These are phyloP conservation scores for Acromyrmex charruanus DNA, from an alignment of 1,140 invertebrate genomes.

Conservation along the genomic window DNA sequence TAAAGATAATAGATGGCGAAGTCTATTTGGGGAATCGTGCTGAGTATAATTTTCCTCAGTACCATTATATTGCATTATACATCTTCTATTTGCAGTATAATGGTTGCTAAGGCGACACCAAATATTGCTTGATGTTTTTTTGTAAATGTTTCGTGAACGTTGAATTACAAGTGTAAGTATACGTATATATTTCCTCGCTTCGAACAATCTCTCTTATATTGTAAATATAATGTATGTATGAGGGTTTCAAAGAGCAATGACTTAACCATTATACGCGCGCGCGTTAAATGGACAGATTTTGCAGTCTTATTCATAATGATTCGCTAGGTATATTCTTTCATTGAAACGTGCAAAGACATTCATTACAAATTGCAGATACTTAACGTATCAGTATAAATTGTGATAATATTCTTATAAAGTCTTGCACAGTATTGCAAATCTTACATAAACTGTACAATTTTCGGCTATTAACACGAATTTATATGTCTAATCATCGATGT, in stretches of 20 bases:
- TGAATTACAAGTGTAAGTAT: constrained; percentile 61
- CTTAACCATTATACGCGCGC: constrained; percentile 45
- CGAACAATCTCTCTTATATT: constrained; percentile 7
- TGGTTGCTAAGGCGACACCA: constrained; percentile 16
- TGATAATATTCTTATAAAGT: constrained; percentile 45
- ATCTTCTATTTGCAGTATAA: constrained; percentile 25
- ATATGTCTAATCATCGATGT: constrained; percentile 43
- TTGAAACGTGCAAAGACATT: constrained; percentile 49
- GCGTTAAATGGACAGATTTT: constrained; percentile 83
- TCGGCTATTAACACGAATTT: constrained; percentile 52
- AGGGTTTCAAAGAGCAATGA: constrained; percentile 61
- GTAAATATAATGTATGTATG: constrained; percentile 55
- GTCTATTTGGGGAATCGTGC: constrained; percentile 7
- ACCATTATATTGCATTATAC: constrained; percentile 20
- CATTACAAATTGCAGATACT: constrained; percentile 28
- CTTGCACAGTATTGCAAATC: constrained; percentile 37
- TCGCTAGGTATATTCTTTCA: constrained; percentile 48
- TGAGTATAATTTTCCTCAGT: background rate
- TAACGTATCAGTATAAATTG: constrained; percentile 49
- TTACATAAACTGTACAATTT: constrained; percentile 58
- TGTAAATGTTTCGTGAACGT: constrained; percentile 39
- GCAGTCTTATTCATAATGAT: constrained; percentile 82
- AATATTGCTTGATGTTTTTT: constrained; percentile 34
- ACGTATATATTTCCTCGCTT: constrained; percentile 48
- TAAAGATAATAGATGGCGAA: background rate